Evolutionary conservation across 2,888 invertebrate species (phyloP).

Genomic region (Sinopyrophorus schimmeli): DNA sequence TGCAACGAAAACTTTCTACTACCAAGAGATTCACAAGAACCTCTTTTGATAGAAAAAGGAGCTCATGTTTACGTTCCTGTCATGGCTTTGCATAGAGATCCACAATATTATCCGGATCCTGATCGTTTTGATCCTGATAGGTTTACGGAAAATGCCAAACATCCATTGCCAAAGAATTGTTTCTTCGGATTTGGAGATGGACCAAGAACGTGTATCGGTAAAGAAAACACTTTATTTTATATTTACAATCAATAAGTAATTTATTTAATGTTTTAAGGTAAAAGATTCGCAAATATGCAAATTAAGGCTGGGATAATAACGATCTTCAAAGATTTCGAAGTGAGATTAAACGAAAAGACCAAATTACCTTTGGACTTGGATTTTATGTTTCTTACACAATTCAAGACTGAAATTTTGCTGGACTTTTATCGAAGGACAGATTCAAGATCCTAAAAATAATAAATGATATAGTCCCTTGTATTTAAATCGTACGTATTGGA

Average conservation of each 20-base stretch:
- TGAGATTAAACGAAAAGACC: constrained; percentile 34
- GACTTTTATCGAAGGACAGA: no score
- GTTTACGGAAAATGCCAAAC: constrained; percentile 46
- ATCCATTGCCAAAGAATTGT: constrained; percentile 39
- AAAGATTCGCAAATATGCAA: constrained; percentile 50
- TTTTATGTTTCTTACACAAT: no score
- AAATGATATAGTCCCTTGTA: no score
- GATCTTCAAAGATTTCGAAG: constrained; percentile 30
- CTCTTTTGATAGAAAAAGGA: constrained; percentile 33
- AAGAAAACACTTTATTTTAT: no score
- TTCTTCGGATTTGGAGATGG: constrained; percentile 47
- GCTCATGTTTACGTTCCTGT: constrained; percentile 45
- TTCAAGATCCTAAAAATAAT: no score
- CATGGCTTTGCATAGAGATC: constrained; percentile 47
- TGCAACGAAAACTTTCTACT: constrained; percentile 21
- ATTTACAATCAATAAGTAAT: background rate
- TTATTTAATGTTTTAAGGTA: constrained; percentile 41
- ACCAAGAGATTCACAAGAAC: constrained; percentile 12
- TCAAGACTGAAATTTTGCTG: background rate
- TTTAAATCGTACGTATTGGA: no score
- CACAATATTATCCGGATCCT: constrained; percentile 51
- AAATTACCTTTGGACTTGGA: constrained; percentile 32
- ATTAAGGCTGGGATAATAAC: constrained; percentile 46
- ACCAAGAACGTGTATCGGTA: constrained; percentile 45
- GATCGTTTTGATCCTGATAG: constrained; percentile 52